Base-by-base conservation (phyloP, 2,797 vertebrate species). In the Sebastes trivittatus region DNA sequence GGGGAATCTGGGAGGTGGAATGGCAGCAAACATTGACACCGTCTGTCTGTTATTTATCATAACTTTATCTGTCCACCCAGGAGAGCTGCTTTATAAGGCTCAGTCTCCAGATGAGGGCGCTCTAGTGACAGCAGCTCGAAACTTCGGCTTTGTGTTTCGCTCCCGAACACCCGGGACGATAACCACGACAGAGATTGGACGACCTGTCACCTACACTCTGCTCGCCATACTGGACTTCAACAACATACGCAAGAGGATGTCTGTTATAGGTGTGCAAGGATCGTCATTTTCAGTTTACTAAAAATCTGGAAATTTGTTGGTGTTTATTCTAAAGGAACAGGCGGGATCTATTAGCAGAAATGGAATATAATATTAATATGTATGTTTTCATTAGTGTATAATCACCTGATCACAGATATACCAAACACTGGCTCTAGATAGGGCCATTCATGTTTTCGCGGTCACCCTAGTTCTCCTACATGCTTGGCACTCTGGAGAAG, bases 221-320 rank as follows among this genome's bases (percentile, higher is more conserved):
- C 95, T 99, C 32, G 97, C 97, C 87, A 99, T 99, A 82, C 92
- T 99, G 87, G 98, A 99, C 94, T 99, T 99, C 94, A 99, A 98
- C 93, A 97, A 99, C 80, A 95, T 98, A 83, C 97, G 98, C 92
- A 98, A 98, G 87, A 96, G 98, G 86, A 99, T 99, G 98, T 98
- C 98, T 0, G 98, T 98, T 75, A 97, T 99, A 16, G 97, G 98
- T 98, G 87, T 86, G 88, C 13, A 46, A n/a, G 13, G n/a, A 18
- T 30, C 25, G 20, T 23, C 3, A 6, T 62, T 61, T 58, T 22
- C n/a, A 75, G 7, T 32, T 60, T 5, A 11, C 49, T 34, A 49
- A 46, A 16, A 16, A 32, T 4, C 9, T 49, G 18, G 29, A 55
- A 63, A 72, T 38, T 0, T 13, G 2, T 52, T 27, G 18, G 14